phyloP scores from a whole-genome alignment of 2,113 vertebrate genomes.

The Lycocorax pyrrhopterus region DNA sequence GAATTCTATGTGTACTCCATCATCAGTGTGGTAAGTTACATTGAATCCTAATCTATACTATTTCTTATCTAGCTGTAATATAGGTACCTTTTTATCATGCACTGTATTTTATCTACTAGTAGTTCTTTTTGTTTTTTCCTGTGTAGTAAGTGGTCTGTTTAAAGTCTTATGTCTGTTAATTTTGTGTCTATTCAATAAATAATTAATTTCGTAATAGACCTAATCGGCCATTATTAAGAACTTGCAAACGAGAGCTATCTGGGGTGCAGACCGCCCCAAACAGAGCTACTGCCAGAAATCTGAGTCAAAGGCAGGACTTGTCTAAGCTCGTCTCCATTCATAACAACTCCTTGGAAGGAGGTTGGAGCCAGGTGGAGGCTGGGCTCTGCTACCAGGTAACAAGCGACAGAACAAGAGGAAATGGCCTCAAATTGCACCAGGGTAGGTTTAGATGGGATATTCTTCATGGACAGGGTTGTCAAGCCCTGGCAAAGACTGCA shows the following conservation, averaged over 20 bases:
- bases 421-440: neutral
- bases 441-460: neutral
- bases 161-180: neutral
- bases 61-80: neutral
- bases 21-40: neutral
- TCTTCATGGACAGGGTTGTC: neutral
- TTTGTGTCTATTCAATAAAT: neutral
- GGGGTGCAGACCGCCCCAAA: neutral
- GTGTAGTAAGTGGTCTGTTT: neutral
- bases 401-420: neutral
- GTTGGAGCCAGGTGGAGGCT: neutral
- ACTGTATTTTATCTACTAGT: neutral
- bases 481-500: neutral
- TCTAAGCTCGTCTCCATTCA: neutral
- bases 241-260: neutral
- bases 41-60: neutral
- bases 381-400: neutral
- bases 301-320: neutral
- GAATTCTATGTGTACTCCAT: neutral
- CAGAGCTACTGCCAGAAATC: neutral
- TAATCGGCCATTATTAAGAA: neutral
- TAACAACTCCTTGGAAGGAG: neutral
- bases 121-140: neutral
- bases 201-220: neutral
- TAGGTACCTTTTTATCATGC: neutral